Base-by-base conservation (phyloP, 2,888 invertebrate genomes). In the Drosophila aldrichi region DNA sequence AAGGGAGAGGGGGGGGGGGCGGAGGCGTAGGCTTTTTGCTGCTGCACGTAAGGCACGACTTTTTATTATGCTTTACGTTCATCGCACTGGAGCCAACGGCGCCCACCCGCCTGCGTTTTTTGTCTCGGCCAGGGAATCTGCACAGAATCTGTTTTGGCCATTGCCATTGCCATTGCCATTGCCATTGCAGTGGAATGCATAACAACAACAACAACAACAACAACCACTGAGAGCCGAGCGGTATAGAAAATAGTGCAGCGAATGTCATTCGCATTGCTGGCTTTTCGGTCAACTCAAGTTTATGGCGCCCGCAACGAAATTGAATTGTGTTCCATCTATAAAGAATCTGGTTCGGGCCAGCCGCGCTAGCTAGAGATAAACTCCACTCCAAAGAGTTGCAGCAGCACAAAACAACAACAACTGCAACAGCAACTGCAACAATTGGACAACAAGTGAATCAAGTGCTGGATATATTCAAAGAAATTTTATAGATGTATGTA, bases 11-110 rank as follows among this genome's bases (percentile, higher is more conserved):
- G 40, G 12, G 20, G 14, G n/a, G 2, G 49, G 46, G 18, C 2
- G 44, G 43, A 14, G 48, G 16, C 20, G 56, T 46, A 38, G 48
- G 54, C 57, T 36, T 34, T 34, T 40, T 55, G 72, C 81, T 69
- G 86, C 89, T 86, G 85, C 85, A 86, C 87, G 89, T 86, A 81
- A 86, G 84, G 85, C 85, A 86, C 85, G 85, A 88, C 81, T 86
- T 86, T 88, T 84, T 84, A 84, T 84, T 85, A 84, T 84, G 86
- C 83, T 84, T 88, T 85, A 88, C 84, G 88, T 78, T 86, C 74
- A 65, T 78, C 82, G 88, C 73, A 76, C 66, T 78, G 69, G 67
- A 78, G 86, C 85, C 88, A 85, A 78, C 80, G 84, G 84, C 88
- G 83, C 86, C 84, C 84, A 84, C 88, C 84, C 84, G 84, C 84